Evolutionary conservation across 2,888 invertebrate species (phyloP).

Genomic region (Crepidodera aurea): DNA sequence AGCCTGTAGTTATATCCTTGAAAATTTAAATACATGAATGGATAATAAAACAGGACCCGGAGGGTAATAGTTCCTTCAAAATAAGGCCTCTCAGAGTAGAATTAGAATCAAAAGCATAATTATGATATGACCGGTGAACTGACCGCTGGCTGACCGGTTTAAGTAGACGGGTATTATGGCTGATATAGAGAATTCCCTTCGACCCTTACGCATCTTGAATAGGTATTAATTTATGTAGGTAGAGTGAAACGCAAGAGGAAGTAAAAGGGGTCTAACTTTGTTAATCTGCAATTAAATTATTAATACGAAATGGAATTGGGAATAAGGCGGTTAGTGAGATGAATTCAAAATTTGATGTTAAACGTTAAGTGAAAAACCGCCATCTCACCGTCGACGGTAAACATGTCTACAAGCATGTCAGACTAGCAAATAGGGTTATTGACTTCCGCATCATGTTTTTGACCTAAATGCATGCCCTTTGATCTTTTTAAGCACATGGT

Average conservation of each 20-base stretch:
- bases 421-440: slow-evolving; percentile 9
- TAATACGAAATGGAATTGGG: slow-evolving; percentile 32
- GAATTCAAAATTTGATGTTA: slow-evolving; percentile 27
- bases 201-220: slow-evolving; percentile 32
- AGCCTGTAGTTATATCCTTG: slow-evolving; percentile 2
- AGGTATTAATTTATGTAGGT: slow-evolving; percentile 31
- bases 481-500: slow-evolving; percentile 11
- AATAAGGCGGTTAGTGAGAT: slow-evolving; percentile 30
- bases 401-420: slow-evolving; percentile 1
- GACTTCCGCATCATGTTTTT: slow-evolving; percentile 10
- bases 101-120: slow-evolving; percentile 26
- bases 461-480: slow-evolving; percentile 6
- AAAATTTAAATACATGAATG: slow-evolving; percentile 17
- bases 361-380: slow-evolving; percentile 28
- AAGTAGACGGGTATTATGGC: slow-evolving; percentile 13
- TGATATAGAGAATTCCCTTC: slow-evolving; percentile 18
- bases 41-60: slow-evolving; percentile 9
- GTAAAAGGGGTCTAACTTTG: slow-evolving; percentile 31
- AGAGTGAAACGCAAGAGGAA: slow-evolving; percentile 26
- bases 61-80: slow-evolving; percentile 20
- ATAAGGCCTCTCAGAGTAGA: slow-evolving; percentile 12
- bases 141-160: slow-evolving; percentile 19
- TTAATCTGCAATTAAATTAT: slow-evolving; percentile 35
- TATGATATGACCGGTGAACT: slow-evolving; percentile 26
- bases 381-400: slow-evolving; percentile 8